Evolutionary conservation across 2,113 vertebrate genomes (phyloP).

Genomic region (Miniopterus natalensis): DNA sequence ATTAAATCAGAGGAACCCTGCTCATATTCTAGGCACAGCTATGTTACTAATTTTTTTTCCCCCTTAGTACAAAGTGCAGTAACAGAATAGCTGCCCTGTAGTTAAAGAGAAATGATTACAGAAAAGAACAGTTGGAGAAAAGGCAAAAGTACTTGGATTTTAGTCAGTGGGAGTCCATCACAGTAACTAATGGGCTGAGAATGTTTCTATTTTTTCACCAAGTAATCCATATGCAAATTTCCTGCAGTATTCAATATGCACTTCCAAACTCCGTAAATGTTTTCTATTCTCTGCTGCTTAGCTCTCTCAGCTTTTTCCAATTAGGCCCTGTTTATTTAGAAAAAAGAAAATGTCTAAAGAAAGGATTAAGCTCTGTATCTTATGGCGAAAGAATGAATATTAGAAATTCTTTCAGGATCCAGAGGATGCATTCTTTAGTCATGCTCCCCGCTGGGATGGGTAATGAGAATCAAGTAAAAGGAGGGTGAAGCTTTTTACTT

Average conservation of each 20-base stretch:
- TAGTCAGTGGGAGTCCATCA: slow-evolving; percentile 82
- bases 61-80: slow-evolving; percentile 53
- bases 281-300: slow-evolving; percentile 86
- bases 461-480: slow-evolving; percentile 81
- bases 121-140: slow-evolving; percentile 85
- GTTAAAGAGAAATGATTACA: slow-evolving; percentile 72
- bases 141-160: slow-evolving; percentile 82
- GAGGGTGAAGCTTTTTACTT: slow-evolving; percentile 76
- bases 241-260: slow-evolving; percentile 83
- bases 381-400: slow-evolving; percentile 86
- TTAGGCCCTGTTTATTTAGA: slow-evolving; percentile 87
- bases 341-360: slow-evolving; percentile 84
- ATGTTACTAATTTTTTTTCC: slow-evolving; percentile 65
- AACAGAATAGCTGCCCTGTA: slow-evolving; percentile 62
- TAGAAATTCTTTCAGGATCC: slow-evolving; percentile 86
- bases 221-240: slow-evolving; percentile 88
- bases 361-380: slow-evolving; percentile 88
- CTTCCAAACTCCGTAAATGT: slow-evolving; percentile 85
- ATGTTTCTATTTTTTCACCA: slow-evolving; percentile 82
- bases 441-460: slow-evolving; percentile 79
- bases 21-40: slow-evolving; percentile 50
- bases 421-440: slow-evolving; percentile 83
- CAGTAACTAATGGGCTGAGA: slow-evolving; percentile 85
- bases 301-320: slow-evolving; percentile 87
- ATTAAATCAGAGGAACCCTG: slow-evolving; percentile 59